Evolutionary conservation across 2,888 invertebrate genomes (phyloP).

Genomic region (Leptinotarsa peninsularis): DNA sequence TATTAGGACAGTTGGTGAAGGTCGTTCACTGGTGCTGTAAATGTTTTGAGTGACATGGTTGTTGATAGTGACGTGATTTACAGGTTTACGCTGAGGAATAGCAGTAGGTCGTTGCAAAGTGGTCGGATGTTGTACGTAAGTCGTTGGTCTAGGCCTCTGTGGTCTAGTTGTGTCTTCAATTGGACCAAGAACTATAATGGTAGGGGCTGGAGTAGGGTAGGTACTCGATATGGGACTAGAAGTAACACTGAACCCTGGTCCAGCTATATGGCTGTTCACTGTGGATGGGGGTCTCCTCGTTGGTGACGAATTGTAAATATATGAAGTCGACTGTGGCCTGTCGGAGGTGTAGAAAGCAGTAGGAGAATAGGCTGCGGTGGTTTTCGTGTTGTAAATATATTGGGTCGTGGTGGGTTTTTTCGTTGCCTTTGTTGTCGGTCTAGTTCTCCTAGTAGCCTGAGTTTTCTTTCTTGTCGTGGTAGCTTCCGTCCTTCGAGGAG

Average conservation of each 20-base stretch:
- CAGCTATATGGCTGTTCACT: slow-evolving; percentile 54
- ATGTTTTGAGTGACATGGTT: slow-evolving; percentile 73
- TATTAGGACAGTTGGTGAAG: slow-evolving; percentile 75
- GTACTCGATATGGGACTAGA: slow-evolving; percentile 50
- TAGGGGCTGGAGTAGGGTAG: slow-evolving; percentile 68
- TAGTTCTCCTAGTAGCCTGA: slow-evolving; percentile 60
- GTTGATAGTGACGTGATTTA: slow-evolving; percentile 71
- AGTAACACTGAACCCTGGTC: slow-evolving; percentile 57
- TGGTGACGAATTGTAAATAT: slow-evolving; percentile 58
- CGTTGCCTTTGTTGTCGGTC: slow-evolving; percentile 59
- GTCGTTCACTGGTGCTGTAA: slow-evolving; percentile 69
- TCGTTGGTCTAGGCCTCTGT: slow-evolving; percentile 42
- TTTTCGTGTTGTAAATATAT: slow-evolving; percentile 49
- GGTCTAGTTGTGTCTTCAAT: slow-evolving; percentile 54
- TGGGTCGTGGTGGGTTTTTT: slow-evolving; percentile 46
- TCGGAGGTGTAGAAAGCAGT: slow-evolving; percentile 53
- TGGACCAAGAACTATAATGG: slow-evolving; percentile 72
- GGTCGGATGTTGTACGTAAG: slow-evolving; percentile 58
- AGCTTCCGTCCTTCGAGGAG: slow-evolving; percentile 50
- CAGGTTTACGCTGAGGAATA: slow-evolving; percentile 61
- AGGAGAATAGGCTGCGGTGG: slow-evolving; percentile 56
- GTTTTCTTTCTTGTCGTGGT: slow-evolving; percentile 50
- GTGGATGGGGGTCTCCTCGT: slow-evolving; percentile 50
- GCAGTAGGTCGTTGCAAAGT: slow-evolving; percentile 48
- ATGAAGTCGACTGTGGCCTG: slow-evolving; percentile 65